Conservation (phyloP, 2,888 invertebrate genomes). For the Timandra comae region DNA sequence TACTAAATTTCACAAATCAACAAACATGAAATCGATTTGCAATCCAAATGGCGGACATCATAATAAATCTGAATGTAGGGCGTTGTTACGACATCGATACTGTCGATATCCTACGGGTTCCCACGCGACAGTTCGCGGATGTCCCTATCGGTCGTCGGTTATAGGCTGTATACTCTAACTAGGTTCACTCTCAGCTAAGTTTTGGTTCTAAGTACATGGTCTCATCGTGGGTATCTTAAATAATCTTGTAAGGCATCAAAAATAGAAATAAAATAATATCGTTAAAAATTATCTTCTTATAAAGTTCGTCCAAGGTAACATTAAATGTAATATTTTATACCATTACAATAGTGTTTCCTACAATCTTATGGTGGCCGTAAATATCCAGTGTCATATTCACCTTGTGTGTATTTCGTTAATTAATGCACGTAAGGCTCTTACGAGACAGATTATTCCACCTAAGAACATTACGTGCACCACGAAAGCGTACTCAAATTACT, state of each 20-base stretch:
- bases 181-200: too few relatives aligned
- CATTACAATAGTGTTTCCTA: too few relatives aligned
- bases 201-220: too few relatives aligned
- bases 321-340: too few relatives aligned
- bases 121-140: conserved; percentile 43
- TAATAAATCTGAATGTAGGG: conserved; percentile 3
- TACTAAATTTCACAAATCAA: too few relatives aligned
- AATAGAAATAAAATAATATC: too few relatives aligned
- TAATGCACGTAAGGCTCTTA: conserved; percentile 26
- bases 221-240: too few relatives aligned
- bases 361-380: too few relatives aligned
- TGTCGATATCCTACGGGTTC: conserved; percentile 40
- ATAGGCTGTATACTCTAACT: too few relatives aligned
- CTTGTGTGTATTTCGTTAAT: conserved; percentile 23
- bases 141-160: conserved; percentile 32
- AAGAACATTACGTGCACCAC: conserved; percentile 29
- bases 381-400: conserved; percentile 20
- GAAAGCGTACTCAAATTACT: conserved; percentile 34
- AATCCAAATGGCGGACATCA: conserved; percentile 3
- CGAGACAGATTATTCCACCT: conserved; percentile 17
- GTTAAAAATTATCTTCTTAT: too few relatives aligned
- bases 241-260: too few relatives aligned
- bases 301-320: too few relatives aligned
- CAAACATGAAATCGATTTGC: conserved; percentile 7
- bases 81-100: conserved; percentile 23